Evolutionary conservation across 2,888 invertebrate genomes (phyloP).

Genomic region (Nomada ruficornis): DNA sequence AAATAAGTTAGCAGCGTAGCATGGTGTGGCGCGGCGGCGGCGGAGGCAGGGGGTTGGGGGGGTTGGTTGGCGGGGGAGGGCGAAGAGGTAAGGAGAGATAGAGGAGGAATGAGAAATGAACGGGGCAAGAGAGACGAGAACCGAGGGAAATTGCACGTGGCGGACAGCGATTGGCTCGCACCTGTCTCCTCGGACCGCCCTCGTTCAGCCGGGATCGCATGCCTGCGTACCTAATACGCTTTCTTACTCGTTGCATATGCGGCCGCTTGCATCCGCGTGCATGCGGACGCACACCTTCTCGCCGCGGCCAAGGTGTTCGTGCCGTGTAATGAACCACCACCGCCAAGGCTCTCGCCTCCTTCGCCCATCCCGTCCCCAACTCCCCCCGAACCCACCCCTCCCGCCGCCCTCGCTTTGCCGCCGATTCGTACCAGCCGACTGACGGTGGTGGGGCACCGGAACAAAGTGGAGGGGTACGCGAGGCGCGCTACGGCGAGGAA

Average conservation of each 20-base stretch:
- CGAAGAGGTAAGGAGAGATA: constrained; percentile 38
- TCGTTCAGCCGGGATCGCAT: constrained; percentile 76
- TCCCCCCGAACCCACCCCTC: too few relatives aligned
- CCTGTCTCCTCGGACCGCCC: constrained; percentile 82
- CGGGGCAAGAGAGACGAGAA: constrained; percentile 58
- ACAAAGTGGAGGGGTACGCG: constrained; percentile 65
- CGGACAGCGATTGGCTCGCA: constrained; percentile 81
- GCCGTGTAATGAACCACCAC: constrained; percentile 73
- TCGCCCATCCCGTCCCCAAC: not conserved
- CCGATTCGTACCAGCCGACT: constrained; percentile 19
- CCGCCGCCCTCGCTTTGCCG: constrained; percentile 1
- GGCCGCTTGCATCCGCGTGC: constrained; percentile 60
- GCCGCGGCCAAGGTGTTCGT: constrained; percentile 65
- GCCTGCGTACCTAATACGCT: constrained; percentile 74
- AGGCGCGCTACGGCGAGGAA: constrained; percentile 58
- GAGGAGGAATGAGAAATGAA: constrained; percentile 48
- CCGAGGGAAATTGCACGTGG: constrained; percentile 80
- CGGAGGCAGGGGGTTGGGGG: not conserved
- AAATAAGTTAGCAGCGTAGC: constrained; percentile 73
- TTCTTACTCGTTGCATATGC: constrained; percentile 72
- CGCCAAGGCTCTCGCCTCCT: constrained; percentile 42
- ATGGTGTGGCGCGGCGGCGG: constrained; percentile 49
- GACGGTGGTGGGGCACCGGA: constrained; percentile 59
- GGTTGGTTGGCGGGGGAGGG: constrained; percentile 6
- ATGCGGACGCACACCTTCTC: constrained; percentile 64